Percentiles rank a stretch among this genome's conserved stretches.
Conservation (phyloP, 1,140 invertebrate genomes). For the Drosophila kohkoa region DNA sequence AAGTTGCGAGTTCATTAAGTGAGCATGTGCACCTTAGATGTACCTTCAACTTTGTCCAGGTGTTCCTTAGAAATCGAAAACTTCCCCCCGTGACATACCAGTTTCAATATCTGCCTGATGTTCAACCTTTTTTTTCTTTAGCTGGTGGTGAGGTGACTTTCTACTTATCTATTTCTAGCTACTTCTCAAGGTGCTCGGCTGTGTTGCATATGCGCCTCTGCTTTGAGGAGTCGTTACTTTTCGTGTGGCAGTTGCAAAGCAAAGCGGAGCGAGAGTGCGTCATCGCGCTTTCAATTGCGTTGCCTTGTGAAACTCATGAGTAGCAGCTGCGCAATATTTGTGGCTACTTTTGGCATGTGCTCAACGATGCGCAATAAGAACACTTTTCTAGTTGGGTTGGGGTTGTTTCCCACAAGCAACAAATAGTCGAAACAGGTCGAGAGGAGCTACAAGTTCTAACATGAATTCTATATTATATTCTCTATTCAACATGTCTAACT, state of each 20-base stretch:
- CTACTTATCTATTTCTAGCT: conserved; percentile 16
- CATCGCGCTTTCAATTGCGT: conserved; percentile 47
- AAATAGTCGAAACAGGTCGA: conserved; percentile 6
- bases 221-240: conserved; percentile 41
- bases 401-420: conserved; percentile 17
- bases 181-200: conserved; percentile 58
- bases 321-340: conserved; percentile 68
- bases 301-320: conserved; percentile 47
- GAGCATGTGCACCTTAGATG: conserved; percentile 63
- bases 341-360: conserved; percentile 71
- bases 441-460: neutral
- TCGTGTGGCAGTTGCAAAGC: neutral
- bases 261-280: conserved; percentile 16
- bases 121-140: conserved; percentile 21
- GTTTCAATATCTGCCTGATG: conserved; percentile 11
- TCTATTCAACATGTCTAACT: no score
- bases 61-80: conserved; percentile 73
- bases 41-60: conserved; percentile 54
- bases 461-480: no score
- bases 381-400: neutral
- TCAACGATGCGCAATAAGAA: conserved; percentile 50
- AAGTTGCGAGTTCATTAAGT: conserved; percentile 59
- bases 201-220: conserved; percentile 46
- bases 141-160: conserved; percentile 28
- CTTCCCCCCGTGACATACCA: conserved; percentile 65